Conservation (phyloP, 2,888 invertebrate species). For the Chalcosyrphus nemorum region DNA sequence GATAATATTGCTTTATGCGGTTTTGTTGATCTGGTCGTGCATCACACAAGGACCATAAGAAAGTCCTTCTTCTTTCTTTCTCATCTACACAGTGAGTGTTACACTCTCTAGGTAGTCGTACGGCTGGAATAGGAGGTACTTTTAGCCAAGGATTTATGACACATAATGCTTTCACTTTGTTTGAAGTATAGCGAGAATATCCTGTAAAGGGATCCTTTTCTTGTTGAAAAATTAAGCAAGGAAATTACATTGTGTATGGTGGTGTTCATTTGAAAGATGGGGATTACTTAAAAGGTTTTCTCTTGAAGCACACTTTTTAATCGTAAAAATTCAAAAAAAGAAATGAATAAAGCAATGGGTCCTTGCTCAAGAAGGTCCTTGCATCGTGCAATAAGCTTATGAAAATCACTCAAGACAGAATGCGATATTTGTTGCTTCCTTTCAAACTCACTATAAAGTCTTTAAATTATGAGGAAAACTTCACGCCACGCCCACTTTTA, state of each 20-base stretch:
- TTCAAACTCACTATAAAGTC: too few species aligned
- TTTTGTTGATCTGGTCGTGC: slow-evolving; percentile 17
- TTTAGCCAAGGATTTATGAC: background rate
- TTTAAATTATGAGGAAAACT: too few species aligned
- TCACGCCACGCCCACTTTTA: too few species aligned
- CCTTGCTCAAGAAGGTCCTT: too few species aligned
- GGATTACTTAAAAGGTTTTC: background rate
- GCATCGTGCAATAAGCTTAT: too few species aligned
- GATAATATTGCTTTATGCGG: slow-evolving; percentile 41
- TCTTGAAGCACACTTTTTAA: background rate
- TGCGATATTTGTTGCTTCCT: too few species aligned
- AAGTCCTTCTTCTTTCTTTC: too few species aligned
- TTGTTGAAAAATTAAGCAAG: background rate
- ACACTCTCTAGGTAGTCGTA: background rate
- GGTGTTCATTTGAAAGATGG: background rate
- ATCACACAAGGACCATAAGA: background rate
- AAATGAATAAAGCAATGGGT: too few species aligned
- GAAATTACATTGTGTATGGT: background rate
- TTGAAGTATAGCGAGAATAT: background rate
- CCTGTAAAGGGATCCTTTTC: too few species aligned
- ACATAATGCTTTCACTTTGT: background rate
- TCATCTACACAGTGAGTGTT: background rate
- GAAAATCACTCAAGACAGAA: too few species aligned
- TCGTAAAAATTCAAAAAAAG: background rate
- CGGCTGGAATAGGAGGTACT: background rate